Evolutionary conservation across 1,140 invertebrate genomes (phyloP), one percentile per base, ranked within the genome.

Genomic region (Melitaea cinxia): DNA sequence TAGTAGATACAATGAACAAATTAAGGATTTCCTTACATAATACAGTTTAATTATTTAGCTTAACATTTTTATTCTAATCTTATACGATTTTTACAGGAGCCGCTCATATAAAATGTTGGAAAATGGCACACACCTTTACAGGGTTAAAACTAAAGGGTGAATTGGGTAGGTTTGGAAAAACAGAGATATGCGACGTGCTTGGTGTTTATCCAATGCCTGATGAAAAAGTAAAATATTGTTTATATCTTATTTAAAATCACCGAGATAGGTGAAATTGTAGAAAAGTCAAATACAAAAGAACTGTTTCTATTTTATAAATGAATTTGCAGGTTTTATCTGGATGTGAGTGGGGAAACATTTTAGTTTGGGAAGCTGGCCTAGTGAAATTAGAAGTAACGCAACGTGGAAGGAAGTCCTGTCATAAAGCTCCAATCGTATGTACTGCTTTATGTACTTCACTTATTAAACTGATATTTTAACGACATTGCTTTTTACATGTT

Each of bases 31-130:
- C n/a, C n/a, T n/a, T n/a, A n/a, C n/a, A n/a, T n/a, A n/a, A n/a
- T n/a, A n/a, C n/a, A n/a, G n/a, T n/a, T n/a, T n/a, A n/a, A n/a
- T n/a, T n/a, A n/a, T 26, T 33, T 10, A 37, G 12, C 35, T 14
- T 1, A 12, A 15, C 4, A 37, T 37, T 0, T 14, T 37, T 7
- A 12, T 33, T 33, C 0, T 33, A n/a, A 12, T 33, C n/a, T 6
- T 17, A 42, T n/a, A 47, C 3, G 21, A 55, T 30, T 56, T 75
- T 42, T 73, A 53, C 56, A 94, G 94, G 93, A 56, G 91, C 85
- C 12, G 85, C 85, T 47, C 97, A 98, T 81, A 96, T 98, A 58
- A 96, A 96, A 91, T 97, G 97, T 91, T 98, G 97, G 97, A 98
- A 97, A 93, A 97, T 98, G 94, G 94, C 94, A 0, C 80, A 94